Conservation (phyloP, 2,797 vertebrate species). For the Falco naumanni region DNA sequence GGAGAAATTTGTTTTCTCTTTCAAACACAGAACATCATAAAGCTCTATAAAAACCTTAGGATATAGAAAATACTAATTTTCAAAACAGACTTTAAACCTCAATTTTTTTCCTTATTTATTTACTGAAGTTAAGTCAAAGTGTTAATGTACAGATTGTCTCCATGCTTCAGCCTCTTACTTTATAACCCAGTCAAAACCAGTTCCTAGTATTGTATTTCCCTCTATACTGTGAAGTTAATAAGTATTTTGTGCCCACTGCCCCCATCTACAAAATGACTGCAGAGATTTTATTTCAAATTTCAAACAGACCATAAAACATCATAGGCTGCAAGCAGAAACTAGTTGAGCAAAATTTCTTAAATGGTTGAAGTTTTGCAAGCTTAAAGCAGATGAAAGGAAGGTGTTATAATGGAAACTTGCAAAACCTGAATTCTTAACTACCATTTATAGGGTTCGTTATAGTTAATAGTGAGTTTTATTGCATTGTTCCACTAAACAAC, state of each 20-base stretch:
- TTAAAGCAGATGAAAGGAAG: not conserved
- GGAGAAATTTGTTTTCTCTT: not conserved
- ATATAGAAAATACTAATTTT: fast-evolving
- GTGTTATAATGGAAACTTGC: not conserved
- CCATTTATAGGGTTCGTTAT: not conserved
- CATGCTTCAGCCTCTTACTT: not conserved
- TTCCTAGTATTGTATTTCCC: not conserved
- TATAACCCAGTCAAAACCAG: not conserved
- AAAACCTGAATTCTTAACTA: not conserved
- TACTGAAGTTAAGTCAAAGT: not conserved
- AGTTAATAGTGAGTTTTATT: not conserved
- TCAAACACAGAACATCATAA: not conserved
- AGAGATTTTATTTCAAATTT: not conserved
- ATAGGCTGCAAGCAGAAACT: not conserved
- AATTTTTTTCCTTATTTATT: not conserved
- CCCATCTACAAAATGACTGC: not conserved
- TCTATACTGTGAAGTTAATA: not conserved
- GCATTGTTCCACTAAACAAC: not conserved
- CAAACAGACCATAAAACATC: not conserved
- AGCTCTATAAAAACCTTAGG: not conserved
- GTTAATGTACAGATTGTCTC: not conserved
- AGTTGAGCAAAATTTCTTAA: not conserved
- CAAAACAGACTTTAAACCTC: not conserved
- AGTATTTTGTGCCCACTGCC: not conserved
- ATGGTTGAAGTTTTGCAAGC: not conserved